Conservation (phyloP, 1,140 invertebrate species). For the Brachionus rubens region DNA sequence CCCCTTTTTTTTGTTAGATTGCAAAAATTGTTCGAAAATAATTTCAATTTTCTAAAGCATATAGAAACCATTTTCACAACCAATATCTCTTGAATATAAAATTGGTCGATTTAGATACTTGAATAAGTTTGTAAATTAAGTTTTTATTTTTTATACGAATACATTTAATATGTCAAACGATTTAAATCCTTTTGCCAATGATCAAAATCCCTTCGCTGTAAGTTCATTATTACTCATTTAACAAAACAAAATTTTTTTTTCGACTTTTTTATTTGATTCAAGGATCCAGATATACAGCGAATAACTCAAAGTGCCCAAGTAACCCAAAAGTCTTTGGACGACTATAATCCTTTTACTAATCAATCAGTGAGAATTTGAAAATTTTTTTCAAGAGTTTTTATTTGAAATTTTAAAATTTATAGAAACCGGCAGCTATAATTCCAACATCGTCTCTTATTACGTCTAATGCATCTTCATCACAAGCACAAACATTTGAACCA, state of each 20-base stretch:
- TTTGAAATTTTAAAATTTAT: neutral
- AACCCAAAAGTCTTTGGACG: constrained; percentile 66
- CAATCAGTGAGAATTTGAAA: constrained; percentile 17
- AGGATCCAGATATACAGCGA: constrained; percentile 22
- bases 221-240: neutral
- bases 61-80: too few relatives aligned
- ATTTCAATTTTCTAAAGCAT: too few relatives aligned
- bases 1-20: too few relatives aligned
- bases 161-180: constrained; percentile 17
- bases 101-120: neutral
- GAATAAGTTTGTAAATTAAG: neutral
- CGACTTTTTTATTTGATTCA: neutral
- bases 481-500: neutral
- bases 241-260: neutral
- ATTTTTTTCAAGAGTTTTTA: neutral
- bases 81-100: too few relatives aligned
- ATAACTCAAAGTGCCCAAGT: neutral
- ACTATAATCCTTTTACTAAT: constrained; percentile 84
- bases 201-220: constrained; percentile 12
- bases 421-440: constrained; percentile 55
- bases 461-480: neutral
- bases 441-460: neutral
- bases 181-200: constrained; percentile 25
- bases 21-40: too few relatives aligned
- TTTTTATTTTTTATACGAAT: neutral